Base-by-base conservation (phyloP, 2,113 vertebrate genomes). In the Progne subis region DNA sequence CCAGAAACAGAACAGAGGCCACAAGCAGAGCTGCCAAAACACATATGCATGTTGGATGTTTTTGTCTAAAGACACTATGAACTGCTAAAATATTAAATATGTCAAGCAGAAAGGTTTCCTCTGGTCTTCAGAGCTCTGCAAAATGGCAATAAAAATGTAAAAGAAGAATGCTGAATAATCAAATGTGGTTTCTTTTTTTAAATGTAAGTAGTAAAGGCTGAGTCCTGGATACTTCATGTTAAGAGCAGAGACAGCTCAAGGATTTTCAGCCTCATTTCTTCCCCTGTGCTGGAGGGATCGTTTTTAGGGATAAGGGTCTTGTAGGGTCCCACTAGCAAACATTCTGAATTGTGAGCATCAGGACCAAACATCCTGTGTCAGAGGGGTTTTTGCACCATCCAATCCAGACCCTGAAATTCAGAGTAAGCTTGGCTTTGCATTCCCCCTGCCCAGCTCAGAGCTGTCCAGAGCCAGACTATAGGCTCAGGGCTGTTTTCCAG, bases 111-210 rank as follows among this genome's bases (percentile, higher is more conserved):
- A 95, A 92, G 90, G 79, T 90, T 96, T 97, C 84, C 86, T 95
- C 80, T 95, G 82, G 88, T 93, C 92, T 92, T 95, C 43, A 4
- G 68, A 65, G 64, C 87, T 79, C 81, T 94, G 84, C 67, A 91
- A 94, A 77, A 50, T 60, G 75, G 86, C 76, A 90, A 82, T 93
- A 90, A 95, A 96, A 95, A 88, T 63, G 82, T 90, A 88, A 83
- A 92, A 96, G 43, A 90, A 92, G 84, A 96, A 92, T 93, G 90
- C 96, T 96, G 95, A 96, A 95, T 96, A 96, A 96, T 93, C 93
- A 93, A 81, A 94, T 94, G 92, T 72, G 88, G 94, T 92, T 96
- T 94, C 80, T 96, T 89, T 97, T 92, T 86, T 68, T 0, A 86
- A 94, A 83, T 74, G 50, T 93, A 84, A 94, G 91, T 86, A 86